These are phyloP conservation scores for Scaptomyza polygonia DNA, from an alignment of 2,888 invertebrate genomes.

Conservation along the genomic window DNA sequence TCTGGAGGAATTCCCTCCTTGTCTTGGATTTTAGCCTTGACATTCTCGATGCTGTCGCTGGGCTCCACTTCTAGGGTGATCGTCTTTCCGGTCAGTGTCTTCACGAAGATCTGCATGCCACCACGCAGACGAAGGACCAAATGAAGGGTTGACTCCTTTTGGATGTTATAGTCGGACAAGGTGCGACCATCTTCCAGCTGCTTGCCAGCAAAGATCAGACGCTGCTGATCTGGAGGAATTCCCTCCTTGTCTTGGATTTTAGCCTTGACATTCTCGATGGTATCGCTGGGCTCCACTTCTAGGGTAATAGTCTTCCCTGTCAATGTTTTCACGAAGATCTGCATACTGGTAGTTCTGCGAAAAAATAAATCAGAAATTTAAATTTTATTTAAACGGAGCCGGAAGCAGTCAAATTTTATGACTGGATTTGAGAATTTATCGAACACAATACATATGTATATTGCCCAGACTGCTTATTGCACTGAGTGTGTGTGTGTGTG, in stretches of 20 bases:
- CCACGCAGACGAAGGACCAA: slow-evolving; percentile 48
- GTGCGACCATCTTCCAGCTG: slow-evolving; percentile 72
- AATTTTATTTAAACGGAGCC: slow-evolving; percentile 13
- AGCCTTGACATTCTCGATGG: slow-evolving; percentile 77
- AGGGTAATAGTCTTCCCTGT: slow-evolving; percentile 70
- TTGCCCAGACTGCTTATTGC: slow-evolving; percentile 30
- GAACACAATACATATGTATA: not conserved
- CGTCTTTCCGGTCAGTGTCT: slow-evolving; percentile 50
- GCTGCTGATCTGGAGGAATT: slow-evolving; percentile 79
- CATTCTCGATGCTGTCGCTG: slow-evolving; percentile 58
- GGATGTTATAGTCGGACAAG: slow-evolving; percentile 44
- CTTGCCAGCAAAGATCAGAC: slow-evolving; percentile 73
- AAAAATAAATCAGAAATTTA: slow-evolving; percentile 16
- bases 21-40: slow-evolving; percentile 73
- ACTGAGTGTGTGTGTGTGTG: not conserved
- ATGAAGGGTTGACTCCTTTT: slow-evolving; percentile 46
- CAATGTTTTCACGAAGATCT: slow-evolving; percentile 78
- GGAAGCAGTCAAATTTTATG: not conserved
- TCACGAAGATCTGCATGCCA: slow-evolving; percentile 54
- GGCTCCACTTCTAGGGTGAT: slow-evolving; percentile 49
- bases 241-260: slow-evolving; percentile 80
- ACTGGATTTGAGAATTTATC: not conserved
- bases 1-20: slow-evolving; percentile 77
- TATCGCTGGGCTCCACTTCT: slow-evolving; percentile 71
- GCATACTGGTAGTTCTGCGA: slow-evolving; percentile 71